These are phyloP conservation scores for Agrenia bidenticulata DNA, from an alignment of 2,888 invertebrate genomes.

Conservation along the genomic window DNA sequence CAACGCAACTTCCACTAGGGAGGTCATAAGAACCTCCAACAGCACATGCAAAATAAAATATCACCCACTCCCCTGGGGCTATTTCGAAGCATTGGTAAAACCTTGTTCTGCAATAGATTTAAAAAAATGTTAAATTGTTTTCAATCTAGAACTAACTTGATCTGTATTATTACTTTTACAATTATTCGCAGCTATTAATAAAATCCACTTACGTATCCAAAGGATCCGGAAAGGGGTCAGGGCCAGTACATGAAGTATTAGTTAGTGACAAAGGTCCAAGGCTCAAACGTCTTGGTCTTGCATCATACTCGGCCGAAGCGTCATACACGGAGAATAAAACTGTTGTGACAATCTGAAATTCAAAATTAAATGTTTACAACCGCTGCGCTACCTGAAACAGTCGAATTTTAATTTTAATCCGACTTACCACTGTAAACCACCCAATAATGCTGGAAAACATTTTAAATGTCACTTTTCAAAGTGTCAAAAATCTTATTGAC, in stretches of 20 bases:
- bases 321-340: too few relatives aligned
- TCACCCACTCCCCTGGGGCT: neutral
- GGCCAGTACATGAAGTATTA: neutral
- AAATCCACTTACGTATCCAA: conserved; percentile 3
- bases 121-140: neutral
- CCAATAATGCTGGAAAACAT: too few relatives aligned
- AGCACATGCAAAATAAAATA: neutral
- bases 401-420: too few relatives aligned
- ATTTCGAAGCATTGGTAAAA: conserved; percentile 6
- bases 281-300: neutral
- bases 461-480: too few relatives aligned
- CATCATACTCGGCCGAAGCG: neutral
- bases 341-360: neutral
- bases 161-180: neutral
- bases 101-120: neutral
- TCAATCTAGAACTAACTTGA: neutral
- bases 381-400: neutral
- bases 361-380: neutral
- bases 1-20: neutral
- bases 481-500: too few relatives aligned
- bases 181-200: neutral
- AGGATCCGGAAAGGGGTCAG: conserved; percentile 2
- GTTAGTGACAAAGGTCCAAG: too few relatives aligned
- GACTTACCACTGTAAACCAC: too few relatives aligned
- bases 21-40: conserved; percentile 3